phyloP scores from a whole-genome alignment of 2,797 vertebrate genomes.

The Enteromius fasciolatus region DNA sequence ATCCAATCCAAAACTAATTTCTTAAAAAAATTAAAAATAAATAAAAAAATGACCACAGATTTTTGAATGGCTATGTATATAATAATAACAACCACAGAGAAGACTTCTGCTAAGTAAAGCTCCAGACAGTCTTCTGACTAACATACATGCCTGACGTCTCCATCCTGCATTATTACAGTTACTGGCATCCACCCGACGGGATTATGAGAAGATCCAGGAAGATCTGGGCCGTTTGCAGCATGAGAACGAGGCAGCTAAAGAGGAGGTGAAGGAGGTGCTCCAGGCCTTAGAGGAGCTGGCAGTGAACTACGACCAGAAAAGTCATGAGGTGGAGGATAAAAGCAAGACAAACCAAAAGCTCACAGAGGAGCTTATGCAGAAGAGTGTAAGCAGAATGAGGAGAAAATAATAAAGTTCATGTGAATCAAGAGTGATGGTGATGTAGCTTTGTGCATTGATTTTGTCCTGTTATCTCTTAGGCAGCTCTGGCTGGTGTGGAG shows the following conservation, averaged over 20 bases:
- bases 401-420: background rate
- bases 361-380: slow-evolving; percentile 87
- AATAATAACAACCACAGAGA: background rate
- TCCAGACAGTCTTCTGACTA: background rate
- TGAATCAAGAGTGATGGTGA: background rate
- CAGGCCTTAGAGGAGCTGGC: slow-evolving; percentile 96
- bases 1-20: no score
- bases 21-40: no score
- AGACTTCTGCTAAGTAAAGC: background rate
- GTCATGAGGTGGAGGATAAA: slow-evolving; percentile 92
- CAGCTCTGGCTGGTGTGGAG: slow-evolving; percentile 78
- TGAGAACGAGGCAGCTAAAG: slow-evolving; percentile 88
- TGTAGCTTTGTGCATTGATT: slow-evolving; percentile 50
- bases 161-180: slow-evolving; percentile 72
- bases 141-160: background rate
- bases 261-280: slow-evolving; percentile 97
- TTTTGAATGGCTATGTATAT: background rate
- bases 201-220: slow-evolving; percentile 90
- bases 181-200: slow-evolving; percentile 82
- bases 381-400: slow-evolving; percentile 76
- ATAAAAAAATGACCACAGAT: background rate
- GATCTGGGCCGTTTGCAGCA: slow-evolving; percentile 88
- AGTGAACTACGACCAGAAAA: slow-evolving; percentile 98
- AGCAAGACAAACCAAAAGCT: slow-evolving; percentile 85
- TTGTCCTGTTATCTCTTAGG: slow-evolving; percentile 74